Evolutionary conservation across 2,888 invertebrate species (phyloP).

Genomic region (Pheosia tremula): DNA sequence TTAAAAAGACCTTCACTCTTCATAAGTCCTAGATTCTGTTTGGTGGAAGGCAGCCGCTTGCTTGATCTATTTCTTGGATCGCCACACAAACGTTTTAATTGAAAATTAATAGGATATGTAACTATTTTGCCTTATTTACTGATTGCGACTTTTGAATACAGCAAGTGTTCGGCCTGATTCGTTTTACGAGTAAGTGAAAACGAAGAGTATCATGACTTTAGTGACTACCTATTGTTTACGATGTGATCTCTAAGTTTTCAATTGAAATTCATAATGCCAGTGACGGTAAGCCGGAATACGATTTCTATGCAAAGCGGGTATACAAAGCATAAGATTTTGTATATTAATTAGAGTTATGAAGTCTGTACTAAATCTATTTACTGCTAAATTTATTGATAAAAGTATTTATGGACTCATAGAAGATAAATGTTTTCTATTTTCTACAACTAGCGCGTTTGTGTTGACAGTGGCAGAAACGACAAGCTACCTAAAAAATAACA

Average conservation of each 20-base stretch:
- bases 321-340: background rate
- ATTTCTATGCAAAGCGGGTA: background rate
- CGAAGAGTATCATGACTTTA: no score
- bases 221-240: background rate
- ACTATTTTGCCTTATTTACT: background rate
- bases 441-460: no score
- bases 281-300: background rate
- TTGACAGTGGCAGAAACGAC: no score
- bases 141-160: background rate
- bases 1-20: background rate
- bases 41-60: background rate
- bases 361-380: background rate
- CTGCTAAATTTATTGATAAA: no score
- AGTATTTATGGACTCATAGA: no score
- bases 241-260: background rate
- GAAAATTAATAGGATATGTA: background rate
- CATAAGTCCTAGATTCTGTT: conserved; percentile 3
- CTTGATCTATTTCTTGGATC: background rate
- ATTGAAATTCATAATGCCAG: conserved; percentile 1
- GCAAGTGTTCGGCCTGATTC: background rate
- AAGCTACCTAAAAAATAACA: no score
- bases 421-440: no score
- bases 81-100: no score
- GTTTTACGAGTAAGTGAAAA: background rate
- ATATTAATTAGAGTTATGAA: background rate